Evolutionary conservation across 2,888 invertebrate genomes (phyloP), one percentile per base, ranked within the genome.

Genomic region (Brachyptera putata): DNA sequence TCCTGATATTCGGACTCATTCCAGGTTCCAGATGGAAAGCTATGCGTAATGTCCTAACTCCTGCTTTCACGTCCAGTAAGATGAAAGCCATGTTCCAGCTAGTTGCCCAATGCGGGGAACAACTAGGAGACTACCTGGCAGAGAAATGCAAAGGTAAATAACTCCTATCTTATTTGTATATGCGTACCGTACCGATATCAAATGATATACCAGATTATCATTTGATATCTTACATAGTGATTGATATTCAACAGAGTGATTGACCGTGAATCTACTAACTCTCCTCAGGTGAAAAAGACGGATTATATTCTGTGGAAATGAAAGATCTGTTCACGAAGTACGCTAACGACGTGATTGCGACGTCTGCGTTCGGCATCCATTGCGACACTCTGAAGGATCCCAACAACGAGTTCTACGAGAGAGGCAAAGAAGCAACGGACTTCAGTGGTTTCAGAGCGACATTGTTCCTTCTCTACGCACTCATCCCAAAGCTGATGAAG

Each of bases 311-410:
- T 2, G 5, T 66, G 16, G 64, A 67, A 41, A n/a, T 63, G 14
- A 65, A 66, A 43, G 65, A 67, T 46, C 9, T 63, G 5, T 65
- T 43, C 25, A 58, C 65, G 4, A 48, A 63, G 41, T 65, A 39
- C 36, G 61, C 66, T 2, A 66, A 63, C 56, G 67, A 67, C 41
- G 63, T 67, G 4, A 67, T 67, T n/a, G 66, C 67, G 3, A 62
- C 67, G 1, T 53, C 63, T 13, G 67, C 65, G 1, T 67, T 66
- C 57, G 67, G 67, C 3, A 57, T 67, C 2, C 56, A 60, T 21
- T 57, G 53, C 25, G 61, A 66, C 41, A 66, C 66, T 1, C 49
- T 66, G 2, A 50, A 64, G 24, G 57, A 66, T 9, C 57, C 58
- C 2, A 50, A 64, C 11, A 65, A 64, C 30, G 43, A 61, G 14